Conservation (phyloP, 2,888 invertebrate species). For the Carterocephalus palaemon region DNA sequence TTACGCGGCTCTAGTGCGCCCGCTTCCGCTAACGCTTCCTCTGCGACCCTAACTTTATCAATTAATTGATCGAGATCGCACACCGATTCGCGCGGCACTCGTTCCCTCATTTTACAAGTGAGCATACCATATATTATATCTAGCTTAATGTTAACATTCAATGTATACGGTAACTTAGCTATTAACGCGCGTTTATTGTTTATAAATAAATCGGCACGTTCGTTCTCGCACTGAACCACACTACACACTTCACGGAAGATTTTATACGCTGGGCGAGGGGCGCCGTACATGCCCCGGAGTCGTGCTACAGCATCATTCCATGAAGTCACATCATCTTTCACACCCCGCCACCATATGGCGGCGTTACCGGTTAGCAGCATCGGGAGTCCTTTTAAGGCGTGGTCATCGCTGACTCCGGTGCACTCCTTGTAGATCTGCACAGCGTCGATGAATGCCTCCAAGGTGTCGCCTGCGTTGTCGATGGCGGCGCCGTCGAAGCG, state of each 20-base stretch:
- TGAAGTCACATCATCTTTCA: not conserved
- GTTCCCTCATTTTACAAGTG: slow-evolving; percentile 27
- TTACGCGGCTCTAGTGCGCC: too few relatives aligned
- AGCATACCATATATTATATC: slow-evolving; percentile 32
- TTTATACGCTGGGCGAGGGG: slow-evolving; percentile 21
- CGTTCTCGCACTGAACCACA: slow-evolving; percentile 14
- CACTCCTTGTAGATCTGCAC: slow-evolving; percentile 28
- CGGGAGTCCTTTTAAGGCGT: slow-evolving; percentile 26
- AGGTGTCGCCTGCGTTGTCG: slow-evolving; percentile 10
- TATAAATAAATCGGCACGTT: slow-evolving; percentile 3
- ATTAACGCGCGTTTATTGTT: not conserved
- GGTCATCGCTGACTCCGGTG: slow-evolving; percentile 23
- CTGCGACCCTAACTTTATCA: too few relatives aligned
- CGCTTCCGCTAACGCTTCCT: too few relatives aligned
- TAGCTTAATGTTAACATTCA: slow-evolving; percentile 11
- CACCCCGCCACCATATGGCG: slow-evolving; percentile 26
- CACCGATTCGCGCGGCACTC: slow-evolving; percentile 20
- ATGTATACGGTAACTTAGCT: slow-evolving; percentile 1
- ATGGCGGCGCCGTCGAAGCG: slow-evolving; percentile 12
- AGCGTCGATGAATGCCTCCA: slow-evolving; percentile 29
- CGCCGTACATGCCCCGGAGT: slow-evolving; percentile 25
- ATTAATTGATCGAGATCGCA: too few relatives aligned
- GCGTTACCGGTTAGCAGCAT: slow-evolving; percentile 27
- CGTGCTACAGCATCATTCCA: slow-evolving; percentile 21
- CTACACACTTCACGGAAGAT: too few relatives aligned